Evolutionary conservation across 2,113 vertebrate genomes (phyloP).

Genomic region (Rhynchomys soricoides): DNA sequence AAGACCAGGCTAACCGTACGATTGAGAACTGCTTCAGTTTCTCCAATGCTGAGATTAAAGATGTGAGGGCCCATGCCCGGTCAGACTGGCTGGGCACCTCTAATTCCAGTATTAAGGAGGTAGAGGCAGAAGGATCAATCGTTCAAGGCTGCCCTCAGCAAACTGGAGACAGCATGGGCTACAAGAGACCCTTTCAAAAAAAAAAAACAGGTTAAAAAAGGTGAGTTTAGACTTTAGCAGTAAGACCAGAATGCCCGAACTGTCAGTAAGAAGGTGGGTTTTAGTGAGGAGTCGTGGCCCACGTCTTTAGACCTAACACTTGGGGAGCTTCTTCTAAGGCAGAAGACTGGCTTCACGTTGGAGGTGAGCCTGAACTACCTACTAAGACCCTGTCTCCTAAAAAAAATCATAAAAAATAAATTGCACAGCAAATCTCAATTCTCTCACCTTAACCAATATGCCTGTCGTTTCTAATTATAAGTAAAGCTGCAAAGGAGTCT

Average conservation of each 20-base stretch:
- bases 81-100: background rate
- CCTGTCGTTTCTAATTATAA: conserved; percentile 1
- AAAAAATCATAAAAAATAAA: too few species aligned
- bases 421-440: background rate
- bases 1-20: background rate
- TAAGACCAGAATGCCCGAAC: background rate
- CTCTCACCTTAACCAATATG: conserved; percentile 53
- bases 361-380: too few species aligned
- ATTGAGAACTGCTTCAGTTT: background rate
- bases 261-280: too few species aligned
- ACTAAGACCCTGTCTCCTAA: too few species aligned
- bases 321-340: background rate
- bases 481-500: conserved; percentile 21
- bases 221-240: background rate
- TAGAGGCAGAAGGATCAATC: background rate
- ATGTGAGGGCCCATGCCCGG: background rate
- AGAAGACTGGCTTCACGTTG: background rate
- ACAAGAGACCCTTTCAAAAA: background rate
- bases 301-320: too few species aligned
- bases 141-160: background rate
- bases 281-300: too few species aligned
- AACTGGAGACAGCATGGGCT: background rate
- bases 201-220: background rate
- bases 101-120: background rate
- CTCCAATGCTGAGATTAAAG: background rate